A percentile compares a stretch with the other conserved stretches of the same genome.
phyloP scores from a whole-genome alignment of 2,888 invertebrate genomes.

The Zhengitettix transpicula region DNA sequence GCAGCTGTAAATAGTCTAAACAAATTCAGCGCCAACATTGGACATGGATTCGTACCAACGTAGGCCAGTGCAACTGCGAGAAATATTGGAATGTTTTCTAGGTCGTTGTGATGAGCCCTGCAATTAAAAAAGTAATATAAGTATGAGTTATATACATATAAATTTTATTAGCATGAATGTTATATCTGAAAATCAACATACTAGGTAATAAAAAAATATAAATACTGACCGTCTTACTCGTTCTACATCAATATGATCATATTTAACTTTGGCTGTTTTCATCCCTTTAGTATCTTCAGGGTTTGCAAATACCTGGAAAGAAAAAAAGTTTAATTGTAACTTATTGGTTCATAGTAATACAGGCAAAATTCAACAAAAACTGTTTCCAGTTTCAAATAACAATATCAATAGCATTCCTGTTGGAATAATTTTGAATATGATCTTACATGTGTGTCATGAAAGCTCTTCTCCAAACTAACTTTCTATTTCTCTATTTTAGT shows the following conservation, averaged over 20 bases:
- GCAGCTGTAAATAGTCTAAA: conserved; percentile 39
- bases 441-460: no score
- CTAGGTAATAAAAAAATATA: no score
- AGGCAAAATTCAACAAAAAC: no score
- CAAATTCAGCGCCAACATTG: conserved; percentile 31
- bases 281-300: background rate
- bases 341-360: no score
- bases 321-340: background rate
- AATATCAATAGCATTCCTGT: no score
- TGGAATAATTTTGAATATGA: no score
- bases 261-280: background rate
- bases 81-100: conserved; percentile 54
- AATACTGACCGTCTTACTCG: background rate
- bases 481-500: no score
- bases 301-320: background rate
- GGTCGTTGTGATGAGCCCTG: conserved; percentile 53
- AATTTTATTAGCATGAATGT: background rate
- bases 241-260: background rate
- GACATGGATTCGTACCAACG: conserved; percentile 37
- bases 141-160: background rate
- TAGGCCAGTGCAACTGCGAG: conserved; percentile 42
- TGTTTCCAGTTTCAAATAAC: no score
- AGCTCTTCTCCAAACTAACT: no score
- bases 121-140: conserved; percentile 13
- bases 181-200: no score